Evolutionary conservation across 1,140 invertebrate genomes (phyloP).

Genomic region (Chionoecetes opilio): DNA sequence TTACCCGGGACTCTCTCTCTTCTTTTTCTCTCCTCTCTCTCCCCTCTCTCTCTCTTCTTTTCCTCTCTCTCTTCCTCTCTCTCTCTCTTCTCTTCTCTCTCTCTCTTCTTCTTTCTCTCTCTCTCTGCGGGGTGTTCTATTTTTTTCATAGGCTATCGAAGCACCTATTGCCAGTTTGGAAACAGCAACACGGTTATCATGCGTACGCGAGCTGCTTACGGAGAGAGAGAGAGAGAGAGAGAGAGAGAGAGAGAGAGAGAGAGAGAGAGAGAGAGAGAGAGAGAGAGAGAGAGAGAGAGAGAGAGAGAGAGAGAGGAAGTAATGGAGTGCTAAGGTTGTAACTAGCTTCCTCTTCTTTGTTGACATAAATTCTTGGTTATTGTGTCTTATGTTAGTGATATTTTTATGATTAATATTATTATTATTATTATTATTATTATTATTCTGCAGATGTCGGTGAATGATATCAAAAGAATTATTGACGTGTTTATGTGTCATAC

Average conservation of each 20-base stretch:
- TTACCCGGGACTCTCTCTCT: too few species aligned
- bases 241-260: conserved; percentile 4
- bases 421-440: neutral
- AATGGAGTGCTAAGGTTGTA: neutral
- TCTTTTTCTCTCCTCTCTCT: too few species aligned
- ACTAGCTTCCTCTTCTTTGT: too few species aligned
- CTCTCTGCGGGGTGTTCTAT: neutral
- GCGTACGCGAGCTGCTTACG: neutral
- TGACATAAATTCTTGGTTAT: neutral
- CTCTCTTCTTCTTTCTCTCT: neutral
- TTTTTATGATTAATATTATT: neutral
- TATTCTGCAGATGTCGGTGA: too few species aligned
- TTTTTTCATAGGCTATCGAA: neutral
- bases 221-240: conserved; percentile 20
- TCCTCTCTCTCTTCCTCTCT: too few species aligned
- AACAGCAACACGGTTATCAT: neutral
- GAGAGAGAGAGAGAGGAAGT: neutral
- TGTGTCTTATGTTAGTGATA: neutral
- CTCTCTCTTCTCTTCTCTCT: neutral
- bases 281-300: neutral
- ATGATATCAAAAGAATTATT: too few species aligned
- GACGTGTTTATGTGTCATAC: too few species aligned
- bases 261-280: neutral
- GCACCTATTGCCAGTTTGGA: neutral
- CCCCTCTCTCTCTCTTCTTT: too few species aligned